phyloP scores from a whole-genome alignment of 2,888 invertebrate species.

The Cerceris rybyensis region DNA sequence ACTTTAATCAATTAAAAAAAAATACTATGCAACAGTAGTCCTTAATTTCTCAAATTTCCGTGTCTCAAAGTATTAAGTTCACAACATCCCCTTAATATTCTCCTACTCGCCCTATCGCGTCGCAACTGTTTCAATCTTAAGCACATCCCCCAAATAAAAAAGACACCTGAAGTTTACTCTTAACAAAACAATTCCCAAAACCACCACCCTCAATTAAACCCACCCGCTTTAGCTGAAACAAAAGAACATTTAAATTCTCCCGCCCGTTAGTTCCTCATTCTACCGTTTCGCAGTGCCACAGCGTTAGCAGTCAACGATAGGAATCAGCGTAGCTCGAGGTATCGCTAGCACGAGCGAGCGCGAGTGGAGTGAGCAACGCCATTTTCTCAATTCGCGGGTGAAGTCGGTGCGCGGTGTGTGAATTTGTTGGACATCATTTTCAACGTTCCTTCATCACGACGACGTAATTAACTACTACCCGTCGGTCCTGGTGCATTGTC shows the following conservation, averaged over 20 bases:
- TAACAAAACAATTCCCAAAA: too few species aligned
- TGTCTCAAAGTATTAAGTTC: too few species aligned
- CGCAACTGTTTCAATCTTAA: too few species aligned
- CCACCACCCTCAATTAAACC: neutral
- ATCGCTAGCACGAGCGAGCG: conserved; percentile 46
- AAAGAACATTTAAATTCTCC: conserved; percentile 15
- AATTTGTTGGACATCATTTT: conserved; percentile 24
- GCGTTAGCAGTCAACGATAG: conserved; percentile 20
- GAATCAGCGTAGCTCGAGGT: conserved; percentile 37
- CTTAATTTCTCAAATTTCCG: too few species aligned
- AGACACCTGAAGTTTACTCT: too few species aligned
- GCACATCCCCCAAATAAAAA: too few species aligned
- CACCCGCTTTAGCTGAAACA: neutral
- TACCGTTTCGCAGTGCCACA: neutral
- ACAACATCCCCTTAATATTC: neutral
- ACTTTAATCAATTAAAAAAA: too few species aligned
- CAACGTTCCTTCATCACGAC: conserved; percentile 33
- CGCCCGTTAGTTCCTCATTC: conserved; percentile 7
- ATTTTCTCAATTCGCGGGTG: conserved; percentile 69
- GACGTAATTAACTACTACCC: conserved; percentile 25
- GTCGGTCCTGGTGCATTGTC: conserved; percentile 20
- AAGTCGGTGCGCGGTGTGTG: conserved; percentile 51
- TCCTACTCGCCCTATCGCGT: neutral
- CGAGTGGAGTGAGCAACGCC: conserved; percentile 65
- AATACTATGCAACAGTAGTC: too few species aligned